A percentile compares a stretch with the other conserved stretches of the same genome.
phyloP scores from a whole-genome alignment of 2,888 invertebrate species.

The Aleiodes testaceus region DNA sequence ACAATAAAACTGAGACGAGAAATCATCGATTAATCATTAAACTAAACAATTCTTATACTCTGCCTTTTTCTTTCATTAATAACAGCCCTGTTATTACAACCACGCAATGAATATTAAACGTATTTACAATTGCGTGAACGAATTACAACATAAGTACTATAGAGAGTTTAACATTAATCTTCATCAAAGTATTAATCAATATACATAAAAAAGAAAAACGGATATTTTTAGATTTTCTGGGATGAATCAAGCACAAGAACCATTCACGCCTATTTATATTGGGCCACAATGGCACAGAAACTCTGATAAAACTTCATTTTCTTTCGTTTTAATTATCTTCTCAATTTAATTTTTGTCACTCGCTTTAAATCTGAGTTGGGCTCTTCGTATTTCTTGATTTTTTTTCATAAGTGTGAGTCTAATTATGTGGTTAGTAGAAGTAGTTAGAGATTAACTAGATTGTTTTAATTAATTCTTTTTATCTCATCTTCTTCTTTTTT shows the following conservation, averaged over 20 bases:
- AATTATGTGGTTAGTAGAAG: slow-evolving; percentile 49
- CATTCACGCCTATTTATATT: slow-evolving; percentile 18
- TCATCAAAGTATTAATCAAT: neutral
- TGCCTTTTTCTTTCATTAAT: slow-evolving; percentile 41
- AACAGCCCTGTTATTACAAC: slow-evolving; percentile 59
- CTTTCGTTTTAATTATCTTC: slow-evolving; percentile 18
- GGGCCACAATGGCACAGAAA: slow-evolving; percentile 19
- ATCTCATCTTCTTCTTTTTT: neutral
- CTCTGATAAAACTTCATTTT: slow-evolving; percentile 25
- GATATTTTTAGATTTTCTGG: neutral
- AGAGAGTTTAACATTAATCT: slow-evolving; percentile 27
- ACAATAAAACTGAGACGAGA: slow-evolving; percentile 35
- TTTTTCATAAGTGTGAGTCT: slow-evolving; percentile 49
- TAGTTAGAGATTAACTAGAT: slow-evolving; percentile 22
- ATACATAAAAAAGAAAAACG: neutral
- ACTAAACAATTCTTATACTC: slow-evolving; percentile 14
- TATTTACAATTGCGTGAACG: slow-evolving; percentile 45
- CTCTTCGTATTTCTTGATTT: neutral
- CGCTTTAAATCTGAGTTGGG: neutral
- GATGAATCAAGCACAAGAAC: slow-evolving; percentile 8
- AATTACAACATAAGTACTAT: slow-evolving; percentile 39
- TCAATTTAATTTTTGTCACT: no score
- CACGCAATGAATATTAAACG: slow-evolving; percentile 52
- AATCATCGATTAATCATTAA: slow-evolving; percentile 4
- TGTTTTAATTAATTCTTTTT: neutral